These are phyloP conservation scores for Toxostoma redivivum DNA, from an alignment of 2,113 vertebrate species.

Conservation along the genomic window DNA sequence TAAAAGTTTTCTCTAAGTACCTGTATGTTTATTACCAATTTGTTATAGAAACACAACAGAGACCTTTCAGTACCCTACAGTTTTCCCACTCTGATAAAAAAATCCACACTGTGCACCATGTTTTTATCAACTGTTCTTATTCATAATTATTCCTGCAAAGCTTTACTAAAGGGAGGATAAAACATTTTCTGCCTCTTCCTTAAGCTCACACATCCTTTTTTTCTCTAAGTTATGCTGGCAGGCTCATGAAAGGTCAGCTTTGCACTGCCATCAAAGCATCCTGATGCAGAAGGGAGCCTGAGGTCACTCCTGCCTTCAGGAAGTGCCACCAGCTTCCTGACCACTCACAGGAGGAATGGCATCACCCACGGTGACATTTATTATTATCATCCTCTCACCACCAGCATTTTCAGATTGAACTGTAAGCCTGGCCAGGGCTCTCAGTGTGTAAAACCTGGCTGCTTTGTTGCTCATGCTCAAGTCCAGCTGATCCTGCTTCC, in stretches of 20 bases:
- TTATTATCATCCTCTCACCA: neutral
- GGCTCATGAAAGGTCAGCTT: neutral
- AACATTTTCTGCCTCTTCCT: neutral
- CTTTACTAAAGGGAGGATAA: neutral
- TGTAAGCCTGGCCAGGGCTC: neutral
- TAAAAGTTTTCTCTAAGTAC: neutral
- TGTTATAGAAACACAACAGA: neutral
- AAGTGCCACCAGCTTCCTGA: rapidly evolving
- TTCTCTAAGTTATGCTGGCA: neutral
- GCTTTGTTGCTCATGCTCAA: neutral
- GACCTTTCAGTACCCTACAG: neutral
- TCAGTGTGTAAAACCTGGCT: neutral
- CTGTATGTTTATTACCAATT: neutral
- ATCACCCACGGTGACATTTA: neutral
- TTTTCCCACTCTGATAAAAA: neutral
- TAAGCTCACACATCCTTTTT: neutral
- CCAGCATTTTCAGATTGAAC: neutral
- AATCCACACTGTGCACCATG: rapidly evolving
- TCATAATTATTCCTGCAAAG: neutral
- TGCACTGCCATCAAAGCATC: neutral
- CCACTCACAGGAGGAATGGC: neutral
- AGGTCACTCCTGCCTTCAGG: neutral
- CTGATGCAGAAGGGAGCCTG: neutral
- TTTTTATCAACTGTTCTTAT: neutral
- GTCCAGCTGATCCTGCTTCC: neutral